These are phyloP conservation scores for Tauraco hartlaubi DNA, from an alignment of 2,797 vertebrate species.

Conservation along the genomic window DNA sequence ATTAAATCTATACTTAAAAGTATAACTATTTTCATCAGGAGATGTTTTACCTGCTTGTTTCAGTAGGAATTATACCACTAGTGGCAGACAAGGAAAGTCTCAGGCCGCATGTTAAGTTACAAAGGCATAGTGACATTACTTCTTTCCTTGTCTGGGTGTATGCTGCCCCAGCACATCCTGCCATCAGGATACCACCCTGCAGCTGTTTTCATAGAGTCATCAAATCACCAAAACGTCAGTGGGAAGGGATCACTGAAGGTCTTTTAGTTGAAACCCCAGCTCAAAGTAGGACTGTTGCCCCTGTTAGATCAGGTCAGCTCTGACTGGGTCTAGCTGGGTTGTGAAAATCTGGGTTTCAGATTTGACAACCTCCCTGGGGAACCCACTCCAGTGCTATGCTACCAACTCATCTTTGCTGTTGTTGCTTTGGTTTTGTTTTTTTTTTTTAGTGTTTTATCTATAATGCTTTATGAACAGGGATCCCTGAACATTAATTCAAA, in stretches of 20 bases:
- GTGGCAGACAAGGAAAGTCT: neutral
- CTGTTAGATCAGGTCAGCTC: neutral
- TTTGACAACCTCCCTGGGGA: neutral
- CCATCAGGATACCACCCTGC: neutral
- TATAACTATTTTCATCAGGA: neutral
- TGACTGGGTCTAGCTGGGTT: neutral
- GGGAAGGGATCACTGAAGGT: neutral
- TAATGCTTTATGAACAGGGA: neutral
- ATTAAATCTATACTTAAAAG: neutral
- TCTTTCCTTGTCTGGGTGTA: neutral
- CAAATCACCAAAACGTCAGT: neutral
- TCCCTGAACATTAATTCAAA: neutral
- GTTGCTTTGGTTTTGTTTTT: neutral
- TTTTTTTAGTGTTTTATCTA: neutral
- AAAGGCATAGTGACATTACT: neutral
- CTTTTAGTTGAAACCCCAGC: neutral
- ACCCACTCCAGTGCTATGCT: fast-evolving
- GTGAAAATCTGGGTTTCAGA: neutral
- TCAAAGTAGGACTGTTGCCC: neutral
- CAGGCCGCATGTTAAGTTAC: neutral
- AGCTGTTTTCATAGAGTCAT: neutral
- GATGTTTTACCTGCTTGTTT: neutral
- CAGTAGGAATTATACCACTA: neutral
- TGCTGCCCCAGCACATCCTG: neutral
- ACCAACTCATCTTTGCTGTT: neutral